Evolutionary conservation across 2,797 vertebrate genomes (phyloP).

Genomic region (Myoxocephalus aenaeus): DNA sequence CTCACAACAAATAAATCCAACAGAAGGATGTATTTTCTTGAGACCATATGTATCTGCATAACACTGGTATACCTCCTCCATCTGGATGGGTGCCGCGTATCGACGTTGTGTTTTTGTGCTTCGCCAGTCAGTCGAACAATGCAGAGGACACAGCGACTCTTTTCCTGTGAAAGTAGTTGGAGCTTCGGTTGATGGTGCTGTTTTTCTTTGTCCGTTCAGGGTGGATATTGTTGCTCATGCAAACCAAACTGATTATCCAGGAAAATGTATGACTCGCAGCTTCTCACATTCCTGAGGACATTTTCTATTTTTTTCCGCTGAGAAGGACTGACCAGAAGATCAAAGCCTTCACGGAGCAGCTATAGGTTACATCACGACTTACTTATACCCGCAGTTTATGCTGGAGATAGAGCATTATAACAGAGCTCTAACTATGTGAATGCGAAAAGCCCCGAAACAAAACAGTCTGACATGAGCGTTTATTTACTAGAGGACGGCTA

Average conservation of each 20-base stretch:
- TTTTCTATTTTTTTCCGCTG: background rate
- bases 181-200: background rate
- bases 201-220: slow-evolving; percentile 5
- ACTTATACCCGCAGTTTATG: background rate
- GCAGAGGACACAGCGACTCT: background rate
- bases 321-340: slow-evolving; percentile 14
- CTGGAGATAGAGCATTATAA: background rate
- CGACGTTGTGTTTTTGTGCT: background rate
- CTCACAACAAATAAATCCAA: background rate
- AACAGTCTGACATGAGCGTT: slow-evolving; percentile 68
- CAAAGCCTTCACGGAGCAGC: background rate
- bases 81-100: background rate
- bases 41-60: background rate
- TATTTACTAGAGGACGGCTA: slow-evolving; percentile 75
- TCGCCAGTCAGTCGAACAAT: background rate
- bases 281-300: slow-evolving; percentile 23
- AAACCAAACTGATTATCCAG: slow-evolving; percentile 27
- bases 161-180: background rate
- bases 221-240: slow-evolving; percentile 4
- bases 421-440: background rate
- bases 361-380: background rate
- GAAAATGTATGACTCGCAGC: slow-evolving; percentile 21
- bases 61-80: background rate
- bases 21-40: background rate
- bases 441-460: slow-evolving; percentile 59